Evolutionary conservation across 2,113 vertebrate species (phyloP).

Genomic region (Proterorhinus semilunaris): DNA sequence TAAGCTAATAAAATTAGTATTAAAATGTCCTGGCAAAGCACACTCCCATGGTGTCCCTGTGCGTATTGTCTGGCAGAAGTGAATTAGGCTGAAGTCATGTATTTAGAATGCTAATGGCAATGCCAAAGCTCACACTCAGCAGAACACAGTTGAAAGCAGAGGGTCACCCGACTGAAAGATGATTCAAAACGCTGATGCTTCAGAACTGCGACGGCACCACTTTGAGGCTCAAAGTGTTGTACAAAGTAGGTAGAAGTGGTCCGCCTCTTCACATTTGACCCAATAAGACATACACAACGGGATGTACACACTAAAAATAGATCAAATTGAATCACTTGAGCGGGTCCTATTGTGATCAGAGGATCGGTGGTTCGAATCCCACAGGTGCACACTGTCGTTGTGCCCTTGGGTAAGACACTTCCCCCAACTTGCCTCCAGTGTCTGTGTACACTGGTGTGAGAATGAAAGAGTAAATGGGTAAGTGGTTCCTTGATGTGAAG

Average conservation of each 20-base stretch:
- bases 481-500: no score
- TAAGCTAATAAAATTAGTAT: background rate
- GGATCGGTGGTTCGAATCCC: no score
- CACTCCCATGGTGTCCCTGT: background rate
- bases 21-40: background rate
- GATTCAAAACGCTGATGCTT: conserved; percentile 42
- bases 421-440: no score
- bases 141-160: conserved; percentile 17
- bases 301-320: background rate
- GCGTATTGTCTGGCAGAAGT: conserved; percentile 13
- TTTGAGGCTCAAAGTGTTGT: conserved; percentile 8
- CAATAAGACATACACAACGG: background rate
- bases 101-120: conserved; percentile 33
- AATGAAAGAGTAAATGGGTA: no score
- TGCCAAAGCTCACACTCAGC: conserved; percentile 37
- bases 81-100: conserved; percentile 36
- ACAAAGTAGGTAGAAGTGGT: conserved; percentile 5
- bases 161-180: conserved; percentile 37
- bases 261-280: background rate
- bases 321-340: background rate
- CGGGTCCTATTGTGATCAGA: no score
- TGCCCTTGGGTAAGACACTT: no score
- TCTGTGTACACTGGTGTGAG: no score
- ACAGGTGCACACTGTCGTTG: no score
- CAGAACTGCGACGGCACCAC: conserved; percentile 18